Conservation (phyloP, 2,113 vertebrate genomes). For the Dicerorhinus sumatrensis region DNA sequence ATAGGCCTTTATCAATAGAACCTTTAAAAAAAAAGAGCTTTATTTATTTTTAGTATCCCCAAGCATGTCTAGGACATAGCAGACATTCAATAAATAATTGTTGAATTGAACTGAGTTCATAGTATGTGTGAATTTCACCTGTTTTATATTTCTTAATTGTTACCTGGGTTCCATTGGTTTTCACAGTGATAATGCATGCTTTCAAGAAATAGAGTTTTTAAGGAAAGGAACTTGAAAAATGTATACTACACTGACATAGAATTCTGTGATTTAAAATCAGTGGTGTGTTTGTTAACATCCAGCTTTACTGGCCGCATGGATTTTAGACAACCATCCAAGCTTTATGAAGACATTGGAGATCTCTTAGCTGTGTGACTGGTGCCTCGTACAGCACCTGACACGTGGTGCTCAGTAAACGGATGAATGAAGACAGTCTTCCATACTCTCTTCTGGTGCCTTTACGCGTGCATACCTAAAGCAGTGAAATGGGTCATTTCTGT, state of each 20-base stretch:
- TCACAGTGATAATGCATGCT: not conserved
- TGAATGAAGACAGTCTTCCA: not conserved
- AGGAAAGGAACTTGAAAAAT: not conserved
- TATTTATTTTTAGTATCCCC: slow-evolving; percentile 31
- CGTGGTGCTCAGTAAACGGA: not conserved
- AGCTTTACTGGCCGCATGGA: not conserved
- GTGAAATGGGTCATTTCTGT: not conserved
- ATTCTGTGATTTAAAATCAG: not conserved
- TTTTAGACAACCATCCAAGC: not conserved
- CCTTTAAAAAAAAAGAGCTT: not conserved
- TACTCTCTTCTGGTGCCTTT: not conserved
- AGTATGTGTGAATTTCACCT: not conserved
- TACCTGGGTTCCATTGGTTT: not conserved
- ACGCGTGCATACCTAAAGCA: not conserved
- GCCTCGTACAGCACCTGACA: not conserved
- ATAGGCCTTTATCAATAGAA: slow-evolving; percentile 16
- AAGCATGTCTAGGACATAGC: not conserved
- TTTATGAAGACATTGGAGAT: not conserved
- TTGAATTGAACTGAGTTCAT: not conserved
- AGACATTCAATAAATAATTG: not conserved
- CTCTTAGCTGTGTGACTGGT: not conserved
- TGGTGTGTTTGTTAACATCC: not conserved
- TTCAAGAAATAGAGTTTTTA: not conserved
- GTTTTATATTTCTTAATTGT: not conserved
- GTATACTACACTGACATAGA: not conserved